Evolutionary conservation across 2,888 invertebrate species (phyloP).

Genomic region (Brachylomia viminalis): DNA sequence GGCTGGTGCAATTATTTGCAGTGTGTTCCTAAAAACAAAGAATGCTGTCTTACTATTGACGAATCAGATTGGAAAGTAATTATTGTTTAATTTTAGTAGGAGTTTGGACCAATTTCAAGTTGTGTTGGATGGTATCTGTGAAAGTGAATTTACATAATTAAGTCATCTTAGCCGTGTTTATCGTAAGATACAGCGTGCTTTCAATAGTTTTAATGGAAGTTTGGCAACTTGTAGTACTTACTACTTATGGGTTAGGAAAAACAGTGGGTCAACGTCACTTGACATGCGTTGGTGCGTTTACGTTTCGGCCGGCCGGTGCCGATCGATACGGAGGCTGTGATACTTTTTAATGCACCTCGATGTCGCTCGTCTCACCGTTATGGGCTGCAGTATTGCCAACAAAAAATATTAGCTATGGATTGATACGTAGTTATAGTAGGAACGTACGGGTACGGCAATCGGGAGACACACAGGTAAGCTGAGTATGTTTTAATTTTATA

Average conservation of each 20-base stretch:
- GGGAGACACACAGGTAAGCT: slow-evolving; percentile 18
- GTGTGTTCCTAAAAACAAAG: slow-evolving; percentile 6
- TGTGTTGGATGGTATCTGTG: not conserved
- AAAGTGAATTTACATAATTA: not conserved
- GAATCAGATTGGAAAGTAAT: slow-evolving; percentile 25
- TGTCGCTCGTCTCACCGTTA: not conserved
- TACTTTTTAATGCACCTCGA: slow-evolving; percentile 3
- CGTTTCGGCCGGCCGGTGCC: not conserved
- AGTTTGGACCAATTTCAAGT: not conserved
- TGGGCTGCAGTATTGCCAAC: slow-evolving; percentile 22
- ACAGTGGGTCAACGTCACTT: not conserved
- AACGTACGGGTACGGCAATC: not conserved
- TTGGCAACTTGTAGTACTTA: not conserved
- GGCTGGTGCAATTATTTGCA: not conserved
- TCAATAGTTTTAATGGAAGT: not conserved
- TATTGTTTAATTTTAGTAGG: not conserved
- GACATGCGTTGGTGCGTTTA: slow-evolving; percentile 4
- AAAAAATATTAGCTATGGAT: not conserved
- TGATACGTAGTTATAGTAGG: not conserved
- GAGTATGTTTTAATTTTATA: not conserved
- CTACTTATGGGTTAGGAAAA: not conserved
- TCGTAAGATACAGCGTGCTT: not conserved
- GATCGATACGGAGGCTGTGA: slow-evolving; percentile 31
- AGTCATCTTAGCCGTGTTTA: too few relatives aligned
- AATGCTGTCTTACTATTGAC: slow-evolving; percentile 21